Conservation (phyloP, 2,113 vertebrate species). For the Poecile atricapillus region DNA sequence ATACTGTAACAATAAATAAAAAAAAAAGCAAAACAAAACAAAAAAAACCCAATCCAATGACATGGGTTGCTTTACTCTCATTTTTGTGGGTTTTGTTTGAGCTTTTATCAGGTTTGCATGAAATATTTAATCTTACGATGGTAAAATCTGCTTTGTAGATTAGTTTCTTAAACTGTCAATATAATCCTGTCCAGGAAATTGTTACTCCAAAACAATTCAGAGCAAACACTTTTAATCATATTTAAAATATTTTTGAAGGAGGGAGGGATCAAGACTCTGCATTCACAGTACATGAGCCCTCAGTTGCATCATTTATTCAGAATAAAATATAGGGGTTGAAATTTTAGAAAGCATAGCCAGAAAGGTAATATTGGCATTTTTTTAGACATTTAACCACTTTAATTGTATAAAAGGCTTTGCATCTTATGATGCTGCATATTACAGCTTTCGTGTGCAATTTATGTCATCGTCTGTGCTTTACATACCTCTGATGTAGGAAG, state of each 20-base stretch:
- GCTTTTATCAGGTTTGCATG: neutral
- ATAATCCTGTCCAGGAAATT: constrained; percentile 3
- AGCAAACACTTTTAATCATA: neutral
- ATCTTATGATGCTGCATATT: neutral
- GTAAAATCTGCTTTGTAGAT: neutral
- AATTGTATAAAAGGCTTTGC: neutral
- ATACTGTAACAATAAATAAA: neutral
- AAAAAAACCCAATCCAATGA: neutral
- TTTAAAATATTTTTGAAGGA: neutral
- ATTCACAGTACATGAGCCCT: neutral
- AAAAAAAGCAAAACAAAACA: neutral
- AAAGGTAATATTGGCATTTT: neutral
- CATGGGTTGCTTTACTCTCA: neutral
- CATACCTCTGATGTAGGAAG: neutral
- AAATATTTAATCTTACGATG: neutral
- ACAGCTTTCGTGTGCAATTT: fast-evolving
- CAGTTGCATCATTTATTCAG: neutral
- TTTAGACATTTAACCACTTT: neutral
- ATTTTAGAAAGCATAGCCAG: neutral
- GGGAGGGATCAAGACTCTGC: neutral
- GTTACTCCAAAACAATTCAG: neutral
- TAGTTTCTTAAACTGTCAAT: neutral
- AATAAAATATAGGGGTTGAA: neutral
- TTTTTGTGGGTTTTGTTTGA: neutral
- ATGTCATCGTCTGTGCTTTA: neutral